phyloP scores from a whole-genome alignment of 2,113 vertebrate species.

The Aptenodytes forsteri region DNA sequence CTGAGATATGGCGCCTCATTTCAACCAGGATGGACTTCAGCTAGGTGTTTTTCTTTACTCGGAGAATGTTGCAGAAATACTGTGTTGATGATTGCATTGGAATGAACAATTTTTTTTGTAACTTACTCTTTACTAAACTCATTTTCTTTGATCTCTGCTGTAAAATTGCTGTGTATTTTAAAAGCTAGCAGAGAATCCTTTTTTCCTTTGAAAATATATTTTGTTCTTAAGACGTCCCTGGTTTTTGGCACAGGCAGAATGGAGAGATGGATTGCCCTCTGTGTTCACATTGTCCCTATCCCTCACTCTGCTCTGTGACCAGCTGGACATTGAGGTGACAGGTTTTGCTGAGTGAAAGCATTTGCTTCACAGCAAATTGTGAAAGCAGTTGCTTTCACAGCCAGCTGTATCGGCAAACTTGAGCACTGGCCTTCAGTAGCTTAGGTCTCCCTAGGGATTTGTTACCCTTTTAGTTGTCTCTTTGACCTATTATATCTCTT shows the following conservation, averaged over 20 bases:
- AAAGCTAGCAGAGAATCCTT: not conserved
- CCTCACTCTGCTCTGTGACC: not conserved
- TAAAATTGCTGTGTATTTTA: not conserved
- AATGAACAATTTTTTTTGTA: not conserved
- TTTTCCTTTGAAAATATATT: not conserved
- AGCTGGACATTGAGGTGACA: not conserved
- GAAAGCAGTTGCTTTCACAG: not conserved
- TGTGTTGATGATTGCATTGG: not conserved
- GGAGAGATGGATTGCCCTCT: not conserved
- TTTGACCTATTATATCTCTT: conserved; percentile 25
- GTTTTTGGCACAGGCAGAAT: not conserved
- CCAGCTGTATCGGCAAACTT: not conserved
- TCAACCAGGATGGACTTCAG: not conserved
- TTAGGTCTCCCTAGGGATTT: not conserved
- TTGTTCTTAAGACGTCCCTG: not conserved
- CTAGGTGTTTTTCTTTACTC: not conserved
- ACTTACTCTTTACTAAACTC: not conserved
- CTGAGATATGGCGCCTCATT: not conserved
- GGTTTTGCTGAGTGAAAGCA: not conserved
- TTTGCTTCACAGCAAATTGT: not conserved
- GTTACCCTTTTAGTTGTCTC: not conserved
- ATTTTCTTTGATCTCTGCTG: not conserved
- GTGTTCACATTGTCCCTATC: not conserved
- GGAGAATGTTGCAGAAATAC: not conserved
- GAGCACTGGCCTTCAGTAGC: not conserved